phyloP scores from a whole-genome alignment of 2,888 invertebrate genomes.

The Myopa testacea region DNA sequence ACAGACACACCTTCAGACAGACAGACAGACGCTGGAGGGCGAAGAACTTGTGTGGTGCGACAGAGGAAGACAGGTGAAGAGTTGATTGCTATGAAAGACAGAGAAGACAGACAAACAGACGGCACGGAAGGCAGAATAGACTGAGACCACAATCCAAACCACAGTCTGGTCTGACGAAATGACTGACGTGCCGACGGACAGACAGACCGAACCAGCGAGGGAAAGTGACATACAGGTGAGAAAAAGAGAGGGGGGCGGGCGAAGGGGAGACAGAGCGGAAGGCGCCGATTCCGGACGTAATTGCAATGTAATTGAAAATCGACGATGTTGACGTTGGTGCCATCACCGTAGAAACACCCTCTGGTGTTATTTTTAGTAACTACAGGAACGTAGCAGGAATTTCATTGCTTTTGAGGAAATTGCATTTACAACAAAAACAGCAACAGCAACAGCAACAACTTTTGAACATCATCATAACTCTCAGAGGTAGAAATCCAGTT shows the following conservation, averaged over 20 bases:
- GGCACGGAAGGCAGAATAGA: no score
- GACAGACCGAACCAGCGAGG: not conserved
- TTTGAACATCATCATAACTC: no score
- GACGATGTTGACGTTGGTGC: slow-evolving; percentile 16
- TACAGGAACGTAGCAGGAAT: slow-evolving; percentile 34
- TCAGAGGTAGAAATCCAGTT: no score
- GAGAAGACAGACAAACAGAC: no score
- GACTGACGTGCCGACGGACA: no score
- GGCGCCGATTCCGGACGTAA: slow-evolving; percentile 16
- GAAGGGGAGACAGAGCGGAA: slow-evolving; percentile 22
- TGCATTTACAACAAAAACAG: slow-evolving; percentile 24
- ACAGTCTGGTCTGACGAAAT: no score
- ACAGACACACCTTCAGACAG: not conserved
- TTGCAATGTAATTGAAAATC: slow-evolving; percentile 27
- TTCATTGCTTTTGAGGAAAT: slow-evolving; percentile 35
- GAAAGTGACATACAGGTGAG: not conserved
- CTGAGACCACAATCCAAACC: no score
- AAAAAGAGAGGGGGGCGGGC: not conserved
- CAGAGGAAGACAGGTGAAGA: no score
- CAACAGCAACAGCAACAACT: not conserved
- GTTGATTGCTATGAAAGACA: no score
- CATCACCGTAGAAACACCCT: slow-evolving; percentile 56
- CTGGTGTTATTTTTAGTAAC: slow-evolving; percentile 40
- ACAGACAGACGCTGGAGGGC: not conserved
- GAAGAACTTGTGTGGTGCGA: no score